Conservation (phyloP, 2,888 invertebrate genomes). For the Aelia acuminata region DNA sequence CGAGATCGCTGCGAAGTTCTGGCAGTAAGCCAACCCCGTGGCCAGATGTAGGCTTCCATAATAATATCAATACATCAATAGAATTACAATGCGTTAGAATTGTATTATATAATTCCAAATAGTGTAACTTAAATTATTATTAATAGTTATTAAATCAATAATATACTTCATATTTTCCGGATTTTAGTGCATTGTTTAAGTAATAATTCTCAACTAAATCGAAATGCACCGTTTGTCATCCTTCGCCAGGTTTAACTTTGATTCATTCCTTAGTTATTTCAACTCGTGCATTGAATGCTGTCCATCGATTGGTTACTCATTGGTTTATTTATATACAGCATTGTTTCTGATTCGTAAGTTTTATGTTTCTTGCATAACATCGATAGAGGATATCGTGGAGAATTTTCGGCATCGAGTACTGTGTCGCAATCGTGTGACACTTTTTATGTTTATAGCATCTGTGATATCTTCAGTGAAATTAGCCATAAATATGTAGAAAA, state of each 20-base stretch:
- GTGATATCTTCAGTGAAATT: too few relatives aligned
- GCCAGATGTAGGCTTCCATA: conserved; percentile 9
- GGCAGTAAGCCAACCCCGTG: neutral
- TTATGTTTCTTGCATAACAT: neutral
- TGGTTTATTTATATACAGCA: neutral
- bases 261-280: neutral
- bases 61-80: neutral
- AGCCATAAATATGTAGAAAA: too few relatives aligned
- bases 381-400: neutral
- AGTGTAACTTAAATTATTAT: neutral
- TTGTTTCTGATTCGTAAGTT: neutral
- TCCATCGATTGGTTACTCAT: neutral
- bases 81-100: neutral
- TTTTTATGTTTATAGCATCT: too few relatives aligned
- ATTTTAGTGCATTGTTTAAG: neutral
- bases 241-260: neutral
- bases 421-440: neutral
- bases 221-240: neutral
- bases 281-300: neutral
- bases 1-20: conserved; percentile 16
- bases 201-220: neutral
- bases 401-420: neutral
- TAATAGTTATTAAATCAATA: too few relatives aligned
- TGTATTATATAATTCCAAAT: neutral
- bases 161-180: too few relatives aligned